phyloP scores from a whole-genome alignment of 2,797 vertebrate species.

The Poeciliopsis presidionis region DNA sequence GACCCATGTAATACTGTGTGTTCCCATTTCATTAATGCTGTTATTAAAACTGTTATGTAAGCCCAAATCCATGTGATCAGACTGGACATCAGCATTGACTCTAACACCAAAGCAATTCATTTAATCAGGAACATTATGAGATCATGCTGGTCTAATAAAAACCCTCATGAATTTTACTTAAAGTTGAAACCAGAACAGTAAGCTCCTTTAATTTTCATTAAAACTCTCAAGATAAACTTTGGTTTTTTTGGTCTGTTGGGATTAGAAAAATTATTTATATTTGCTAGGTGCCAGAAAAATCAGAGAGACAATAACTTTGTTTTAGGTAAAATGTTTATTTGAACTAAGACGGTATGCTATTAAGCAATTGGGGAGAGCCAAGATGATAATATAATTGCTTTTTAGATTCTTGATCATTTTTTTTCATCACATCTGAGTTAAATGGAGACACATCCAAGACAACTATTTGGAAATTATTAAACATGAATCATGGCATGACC shows the following conservation, averaged over 20 bases:
- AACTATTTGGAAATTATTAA: no score
- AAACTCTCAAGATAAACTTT: neutral
- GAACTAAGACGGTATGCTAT: neutral
- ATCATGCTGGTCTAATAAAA: constrained; percentile 9
- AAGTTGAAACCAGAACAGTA: neutral
- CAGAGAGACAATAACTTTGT: neutral
- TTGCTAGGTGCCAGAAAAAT: neutral
- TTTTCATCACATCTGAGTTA: neutral
- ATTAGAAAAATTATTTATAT: neutral
- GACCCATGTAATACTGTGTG: neutral
- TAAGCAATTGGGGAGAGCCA: neutral
- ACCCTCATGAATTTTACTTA: neutral
- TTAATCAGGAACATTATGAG: constrained; percentile 6
- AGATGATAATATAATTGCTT: neutral
- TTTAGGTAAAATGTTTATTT: neutral
- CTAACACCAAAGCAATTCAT: constrained; percentile 22
- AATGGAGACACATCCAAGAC: neutral
- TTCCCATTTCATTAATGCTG: constrained; percentile 21
- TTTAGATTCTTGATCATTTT: neutral
- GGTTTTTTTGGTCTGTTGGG: neutral
- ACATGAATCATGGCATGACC: neutral
- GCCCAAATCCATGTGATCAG: constrained; percentile 28
- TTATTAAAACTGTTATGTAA: constrained; percentile 41
- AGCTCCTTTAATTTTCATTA: neutral
- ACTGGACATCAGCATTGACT: constrained; percentile 13